Evolutionary conservation across 1,140 invertebrate genomes (phyloP), one percentile per base, ranked within the genome.

Genomic region (Littorina saxatilis): DNA sequence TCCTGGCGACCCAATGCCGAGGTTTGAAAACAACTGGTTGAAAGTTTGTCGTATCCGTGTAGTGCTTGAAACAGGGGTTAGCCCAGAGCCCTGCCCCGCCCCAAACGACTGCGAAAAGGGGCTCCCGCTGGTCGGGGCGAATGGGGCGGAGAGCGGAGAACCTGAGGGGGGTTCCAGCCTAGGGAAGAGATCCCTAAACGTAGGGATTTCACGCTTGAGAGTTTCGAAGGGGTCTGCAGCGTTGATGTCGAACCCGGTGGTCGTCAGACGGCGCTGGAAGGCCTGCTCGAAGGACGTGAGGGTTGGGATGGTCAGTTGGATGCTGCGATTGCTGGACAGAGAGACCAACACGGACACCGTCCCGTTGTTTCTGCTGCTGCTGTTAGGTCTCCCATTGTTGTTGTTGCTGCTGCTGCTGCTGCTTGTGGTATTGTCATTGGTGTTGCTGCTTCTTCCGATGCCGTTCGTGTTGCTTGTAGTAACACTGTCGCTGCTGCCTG

Each of bases 71-170:
- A 32, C 17, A 4, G 11, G 5, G 35, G 35, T 15, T 32, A 43
- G 37, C 15, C 27, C 4, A 2, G 39, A 5, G 23, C 37, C 39
- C 20, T 39, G 13, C 7, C 37, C 4, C 1, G 39, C n/a, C 7
- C 76, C 55, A 15, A 78, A 78, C 35, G 76, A 61, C 76, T 63
- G 76, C 37, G 66, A 63, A 37, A 78, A 78, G 5, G 76, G 76
- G 39, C 39, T 78, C n/a, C 37, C 39, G 0, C 15, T 13, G 20
- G 55, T 27, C 7, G 55, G 37, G 29, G 55, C 58, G 43, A 55
- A 52, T 37, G 50, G 11, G n/a, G 27, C 35, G 23, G 58, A 40
- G 29, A 63, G 55, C 55, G 52, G 27, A 35, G 32, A 23, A 3
- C 1, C 17, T 23, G 76, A 63, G 76, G 55, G 76, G 20, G 76